Evolutionary conservation across 2,113 vertebrate genomes (phyloP).

Genomic region (Pterocles gutturalis): DNA sequence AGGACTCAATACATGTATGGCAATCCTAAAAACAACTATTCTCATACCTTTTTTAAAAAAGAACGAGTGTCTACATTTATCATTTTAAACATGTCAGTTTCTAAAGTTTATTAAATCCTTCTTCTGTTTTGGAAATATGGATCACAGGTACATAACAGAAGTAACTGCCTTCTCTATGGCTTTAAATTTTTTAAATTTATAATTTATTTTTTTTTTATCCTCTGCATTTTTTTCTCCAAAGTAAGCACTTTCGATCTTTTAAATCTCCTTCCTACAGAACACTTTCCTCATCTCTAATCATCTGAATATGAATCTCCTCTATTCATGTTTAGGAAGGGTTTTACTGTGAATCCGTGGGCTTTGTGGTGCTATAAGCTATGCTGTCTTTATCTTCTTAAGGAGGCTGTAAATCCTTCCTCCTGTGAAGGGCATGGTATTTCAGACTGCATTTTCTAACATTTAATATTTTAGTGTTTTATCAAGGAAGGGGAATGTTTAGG

Average conservation of each 20-base stretch:
- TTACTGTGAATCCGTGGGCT: conserved; percentile 20
- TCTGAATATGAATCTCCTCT: conserved; percentile 1
- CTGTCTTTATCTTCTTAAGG: background rate
- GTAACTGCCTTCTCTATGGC: background rate
- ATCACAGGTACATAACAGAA: background rate
- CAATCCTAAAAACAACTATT: background rate
- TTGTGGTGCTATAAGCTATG: background rate
- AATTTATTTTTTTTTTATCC: background rate
- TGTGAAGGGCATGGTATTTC: background rate
- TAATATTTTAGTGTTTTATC: background rate
- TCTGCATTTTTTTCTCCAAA: background rate
- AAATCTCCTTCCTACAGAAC: background rate
- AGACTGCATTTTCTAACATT: background rate
- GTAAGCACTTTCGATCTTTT: background rate
- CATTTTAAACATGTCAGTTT: background rate
- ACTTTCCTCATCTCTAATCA: background rate
- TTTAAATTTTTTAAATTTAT: too few species aligned
- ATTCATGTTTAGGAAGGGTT: background rate
- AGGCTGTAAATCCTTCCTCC: background rate
- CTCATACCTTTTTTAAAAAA: background rate
- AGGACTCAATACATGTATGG: background rate
- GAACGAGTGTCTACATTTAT: background rate
- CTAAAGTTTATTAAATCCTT: background rate
- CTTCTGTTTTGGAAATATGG: background rate
- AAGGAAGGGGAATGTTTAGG: background rate